Percentiles rank a stretch among this genome's conserved stretches.
phyloP scores from a whole-genome alignment of 2,888 invertebrate species.

The Coelopa pilipes region DNA sequence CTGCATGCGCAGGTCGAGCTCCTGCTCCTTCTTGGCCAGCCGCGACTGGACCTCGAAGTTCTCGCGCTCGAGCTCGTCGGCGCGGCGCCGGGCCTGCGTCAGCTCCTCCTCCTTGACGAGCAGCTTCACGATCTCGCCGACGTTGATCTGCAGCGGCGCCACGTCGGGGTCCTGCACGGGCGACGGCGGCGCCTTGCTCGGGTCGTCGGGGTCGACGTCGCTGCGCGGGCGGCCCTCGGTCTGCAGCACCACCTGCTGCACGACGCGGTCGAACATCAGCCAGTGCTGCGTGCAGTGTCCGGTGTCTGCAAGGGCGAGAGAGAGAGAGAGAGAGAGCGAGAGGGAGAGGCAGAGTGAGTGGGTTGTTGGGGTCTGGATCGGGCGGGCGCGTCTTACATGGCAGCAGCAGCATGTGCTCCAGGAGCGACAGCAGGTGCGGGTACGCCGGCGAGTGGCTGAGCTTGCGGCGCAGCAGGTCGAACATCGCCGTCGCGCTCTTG shows the following conservation, averaged over 20 bases:
- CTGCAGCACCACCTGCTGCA: slow-evolving; percentile 93
- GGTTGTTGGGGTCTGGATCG: no score
- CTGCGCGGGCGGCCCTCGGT: slow-evolving; percentile 69
- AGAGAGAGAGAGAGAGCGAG: no score
- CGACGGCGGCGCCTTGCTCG: slow-evolving; percentile 61
- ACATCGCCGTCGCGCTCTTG: slow-evolving; percentile 93
- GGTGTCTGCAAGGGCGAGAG: slow-evolving; percentile 73
- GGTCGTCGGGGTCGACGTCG: slow-evolving; percentile 63
- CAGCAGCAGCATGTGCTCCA: slow-evolving; percentile 87
- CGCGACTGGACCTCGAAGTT: slow-evolving; percentile 88
- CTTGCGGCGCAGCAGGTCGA: slow-evolving; percentile 87
- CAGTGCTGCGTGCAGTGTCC: slow-evolving; percentile 91
- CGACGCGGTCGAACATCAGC: slow-evolving; percentile 92
- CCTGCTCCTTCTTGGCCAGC: slow-evolving; percentile 91
- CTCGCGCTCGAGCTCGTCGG: slow-evolving; percentile 88
- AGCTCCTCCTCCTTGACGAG: slow-evolving; percentile 94
- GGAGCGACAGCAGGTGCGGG: slow-evolving; percentile 88
- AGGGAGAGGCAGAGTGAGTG: background rate
- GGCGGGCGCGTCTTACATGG: slow-evolving; percentile 79
- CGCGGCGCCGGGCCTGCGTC: slow-evolving; percentile 85
- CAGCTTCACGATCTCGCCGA: slow-evolving; percentile 88
- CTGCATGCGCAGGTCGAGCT: slow-evolving; percentile 87
- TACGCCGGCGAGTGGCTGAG: slow-evolving; percentile 92
- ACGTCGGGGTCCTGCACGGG: slow-evolving; percentile 81
- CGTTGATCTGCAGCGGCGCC: slow-evolving; percentile 87